A percentile compares a stretch with the other conserved stretches of the same genome.
phyloP scores from a whole-genome alignment of 2,797 vertebrate genomes.

The Podarcis lilfordi region DNA sequence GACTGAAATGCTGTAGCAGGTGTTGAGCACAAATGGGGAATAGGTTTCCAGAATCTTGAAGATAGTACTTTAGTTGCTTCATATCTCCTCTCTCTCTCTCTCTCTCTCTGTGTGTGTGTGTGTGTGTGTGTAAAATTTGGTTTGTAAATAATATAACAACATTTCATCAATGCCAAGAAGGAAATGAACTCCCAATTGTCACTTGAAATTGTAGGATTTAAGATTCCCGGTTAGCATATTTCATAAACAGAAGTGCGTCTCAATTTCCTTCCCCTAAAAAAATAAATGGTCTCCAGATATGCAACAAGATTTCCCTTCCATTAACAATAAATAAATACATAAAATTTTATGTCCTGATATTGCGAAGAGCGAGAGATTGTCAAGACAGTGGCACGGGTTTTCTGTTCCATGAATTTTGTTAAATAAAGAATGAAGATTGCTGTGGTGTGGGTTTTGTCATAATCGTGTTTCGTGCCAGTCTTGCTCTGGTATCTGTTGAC shows the following conservation, averaged over 20 bases:
- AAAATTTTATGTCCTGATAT: constrained; percentile 53
- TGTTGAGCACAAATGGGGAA: neutral
- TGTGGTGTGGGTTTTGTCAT: neutral
- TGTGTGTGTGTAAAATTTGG: constrained; percentile 8
- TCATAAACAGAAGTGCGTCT: constrained; percentile 46
- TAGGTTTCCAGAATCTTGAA: constrained; percentile 32
- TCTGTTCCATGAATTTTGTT: neutral
- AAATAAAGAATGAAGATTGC: neutral
- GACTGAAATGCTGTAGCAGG: constrained; percentile 2
- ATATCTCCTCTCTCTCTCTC: neutral
- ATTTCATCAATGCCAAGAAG: constrained; percentile 45
- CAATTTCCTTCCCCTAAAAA: neutral
- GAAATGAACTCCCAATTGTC: constrained; percentile 38
- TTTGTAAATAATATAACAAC: constrained; percentile 44
- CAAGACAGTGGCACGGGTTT: constrained; percentile 17
- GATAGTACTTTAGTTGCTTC: neutral
- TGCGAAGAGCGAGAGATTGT: constrained; percentile 31
- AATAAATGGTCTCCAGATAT: constrained; percentile 40
- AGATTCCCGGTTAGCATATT: constrained; percentile 60
- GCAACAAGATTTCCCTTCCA: constrained; percentile 44
- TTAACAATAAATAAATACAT: constrained; percentile 2
- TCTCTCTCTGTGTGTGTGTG: neutral
- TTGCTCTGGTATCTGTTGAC: constrained; percentile 45
- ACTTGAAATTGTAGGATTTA: constrained; percentile 53
- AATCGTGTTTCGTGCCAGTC: constrained; percentile 34